Conservation (phyloP, 2,797 vertebrate genomes). For the Pelodytes ibericus region DNA sequence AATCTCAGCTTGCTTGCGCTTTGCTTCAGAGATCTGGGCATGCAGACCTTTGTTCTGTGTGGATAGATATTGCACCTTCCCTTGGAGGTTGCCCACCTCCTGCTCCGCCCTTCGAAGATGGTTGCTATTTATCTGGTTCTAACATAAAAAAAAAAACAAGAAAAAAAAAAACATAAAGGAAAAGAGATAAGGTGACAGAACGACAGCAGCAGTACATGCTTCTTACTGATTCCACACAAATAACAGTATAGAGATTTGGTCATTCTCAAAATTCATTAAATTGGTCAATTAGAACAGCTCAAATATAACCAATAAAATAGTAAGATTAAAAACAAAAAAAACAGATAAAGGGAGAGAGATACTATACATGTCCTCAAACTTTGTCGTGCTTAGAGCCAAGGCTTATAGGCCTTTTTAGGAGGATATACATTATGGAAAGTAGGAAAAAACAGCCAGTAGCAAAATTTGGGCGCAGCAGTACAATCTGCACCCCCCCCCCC, state of each 20-base stretch:
- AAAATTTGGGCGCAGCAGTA: too few relatives aligned
- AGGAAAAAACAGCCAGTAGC: too few relatives aligned
- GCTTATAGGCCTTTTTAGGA: too few relatives aligned
- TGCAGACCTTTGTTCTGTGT: constrained; percentile 87
- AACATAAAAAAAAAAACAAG: constrained; percentile 57
- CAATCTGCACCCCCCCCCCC: too few relatives aligned
- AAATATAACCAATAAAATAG: too few relatives aligned
- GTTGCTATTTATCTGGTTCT: constrained; percentile 96
- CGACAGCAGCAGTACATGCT: background rate
- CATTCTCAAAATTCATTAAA: too few relatives aligned
- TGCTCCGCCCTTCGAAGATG: constrained; percentile 90
- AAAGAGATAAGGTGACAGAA: background rate
- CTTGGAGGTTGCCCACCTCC: constrained; percentile 77
- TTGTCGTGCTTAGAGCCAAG: too few relatives aligned
- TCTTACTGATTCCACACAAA: background rate
- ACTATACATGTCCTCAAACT: too few relatives aligned
- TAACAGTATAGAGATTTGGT: background rate
- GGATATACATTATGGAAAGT: too few relatives aligned
- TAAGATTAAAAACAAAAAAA: too few relatives aligned
- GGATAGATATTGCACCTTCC: constrained; percentile 82
- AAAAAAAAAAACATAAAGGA: constrained; percentile 2
- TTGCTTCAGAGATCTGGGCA: constrained; percentile 85
- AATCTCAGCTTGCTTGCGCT: constrained; percentile 90
- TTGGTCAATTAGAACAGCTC: too few relatives aligned
- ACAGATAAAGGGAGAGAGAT: too few relatives aligned